Evolutionary conservation across 2,113 vertebrate genomes (phyloP), one percentile per base, ranked within the genome.

Genomic region (Centropus bengalensis): DNA sequence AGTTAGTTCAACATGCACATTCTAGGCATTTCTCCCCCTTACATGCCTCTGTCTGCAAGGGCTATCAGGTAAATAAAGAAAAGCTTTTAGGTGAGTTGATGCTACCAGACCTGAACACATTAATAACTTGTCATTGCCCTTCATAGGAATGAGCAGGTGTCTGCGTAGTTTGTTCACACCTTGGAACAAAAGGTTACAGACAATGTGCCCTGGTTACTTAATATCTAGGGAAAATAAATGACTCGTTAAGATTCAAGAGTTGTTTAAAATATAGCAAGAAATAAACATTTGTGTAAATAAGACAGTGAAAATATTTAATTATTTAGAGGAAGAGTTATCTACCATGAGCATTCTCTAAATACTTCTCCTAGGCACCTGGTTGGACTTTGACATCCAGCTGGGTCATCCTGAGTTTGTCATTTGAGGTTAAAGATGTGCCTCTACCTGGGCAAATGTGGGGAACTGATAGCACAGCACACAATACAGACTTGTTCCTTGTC

Each of bases 71-170:
- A 13, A 45, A 33, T 21, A 11, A 38, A 38, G 66, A n/a, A 32
- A 4, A 60, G n/a, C 8, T 47, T 16, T 5, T 8, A 7, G 44
- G 18, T 17, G 8, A 10, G 7, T 24, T 82, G 30, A 10, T 42
- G 2, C 4, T 49, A 8, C 7, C 32, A 26, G 51, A 26, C 54
- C 78, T 49, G 40, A 56, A 33, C 63, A 32, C 30, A 3, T 4
- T 3, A 40, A 2, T 22, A 33, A 14, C 24, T 56, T 36, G 9
- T 44, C 36, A 4, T 8, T 89, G 55, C 71, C 47, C 67, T 67
- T 21, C 0, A 0, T 40, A 33, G 3, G 68, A 59, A 28, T 1
- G 1, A 36, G 52, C 62, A 64, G 69, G 1, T 38, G n/a, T 38
- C 75, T 71, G 63, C 30, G 6, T 24, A 8, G 42, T 22, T 19